A percentile compares a stretch with the other conserved stretches of the same genome.
Conservation (phyloP, 2,888 invertebrate species). For the Fragum fragum region DNA sequence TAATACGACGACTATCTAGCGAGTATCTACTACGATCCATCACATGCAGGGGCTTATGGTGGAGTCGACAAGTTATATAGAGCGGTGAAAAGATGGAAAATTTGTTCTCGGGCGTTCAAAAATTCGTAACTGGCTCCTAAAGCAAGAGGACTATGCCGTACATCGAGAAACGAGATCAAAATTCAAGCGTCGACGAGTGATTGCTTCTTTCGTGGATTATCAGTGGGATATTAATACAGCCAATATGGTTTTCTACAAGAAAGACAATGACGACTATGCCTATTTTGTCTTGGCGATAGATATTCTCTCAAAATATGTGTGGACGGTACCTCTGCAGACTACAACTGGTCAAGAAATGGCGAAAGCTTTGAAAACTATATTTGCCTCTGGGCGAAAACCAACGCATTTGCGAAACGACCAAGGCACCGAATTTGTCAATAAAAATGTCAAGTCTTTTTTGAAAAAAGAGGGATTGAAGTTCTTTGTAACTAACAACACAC, state of each 20-base stretch:
- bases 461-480: slow-evolving; percentile 27
- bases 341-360: slow-evolving; percentile 51
- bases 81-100: slow-evolving; percentile 59
- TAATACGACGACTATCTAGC: slow-evolving; percentile 43
- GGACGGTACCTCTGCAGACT: slow-evolving; percentile 36
- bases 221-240: slow-evolving; percentile 57
- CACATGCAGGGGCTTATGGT: slow-evolving; percentile 51
- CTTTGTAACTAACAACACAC: slow-evolving; percentile 47
- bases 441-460: too few species aligned
- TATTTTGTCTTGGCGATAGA: slow-evolving; percentile 47
- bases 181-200: slow-evolving; percentile 39
- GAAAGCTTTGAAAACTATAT: slow-evolving; percentile 33
- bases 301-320: slow-evolving; percentile 46
- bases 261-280: slow-evolving; percentile 48
- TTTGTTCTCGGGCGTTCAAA: slow-evolving; percentile 45
- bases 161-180: slow-evolving; percentile 44
- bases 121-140: slow-evolving; percentile 60
- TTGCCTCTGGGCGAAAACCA: slow-evolving; percentile 26
- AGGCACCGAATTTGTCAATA: slow-evolving; percentile 52
- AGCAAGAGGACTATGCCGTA: too few species aligned
- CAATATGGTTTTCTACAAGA: slow-evolving; percentile 41
- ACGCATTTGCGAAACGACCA: slow-evolving; percentile 35
- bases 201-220: slow-evolving; percentile 54
- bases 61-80: slow-evolving; percentile 64
- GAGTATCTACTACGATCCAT: slow-evolving; percentile 63